Evolutionary conservation across 1,140 invertebrate genomes (phyloP).

Genomic region (Halesus radiatus): DNA sequence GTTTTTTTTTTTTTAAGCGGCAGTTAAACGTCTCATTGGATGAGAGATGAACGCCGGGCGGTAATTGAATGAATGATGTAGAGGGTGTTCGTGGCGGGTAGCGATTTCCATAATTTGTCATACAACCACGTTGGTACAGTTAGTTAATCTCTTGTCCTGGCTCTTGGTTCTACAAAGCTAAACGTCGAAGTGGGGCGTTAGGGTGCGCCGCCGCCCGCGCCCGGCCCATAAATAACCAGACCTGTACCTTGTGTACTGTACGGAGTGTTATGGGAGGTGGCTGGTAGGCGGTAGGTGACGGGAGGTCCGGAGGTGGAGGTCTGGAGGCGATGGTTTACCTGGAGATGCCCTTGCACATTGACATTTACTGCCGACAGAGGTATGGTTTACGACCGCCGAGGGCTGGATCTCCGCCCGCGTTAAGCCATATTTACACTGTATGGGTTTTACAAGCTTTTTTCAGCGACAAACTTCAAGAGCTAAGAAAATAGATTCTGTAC

Average conservation of each 20-base stretch:
- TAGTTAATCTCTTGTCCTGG: slow-evolving; percentile 49
- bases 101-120: slow-evolving; percentile 54
- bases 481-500: neutral
- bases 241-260: slow-evolving; percentile 25
- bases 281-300: slow-evolving; percentile 21
- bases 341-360: slow-evolving; percentile 63
- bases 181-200: slow-evolving; percentile 36
- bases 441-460: slow-evolving; percentile 32
- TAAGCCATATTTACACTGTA: slow-evolving; percentile 72
- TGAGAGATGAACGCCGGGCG: neutral
- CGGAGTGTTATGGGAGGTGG: slow-evolving; percentile 15
- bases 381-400: slow-evolving; percentile 63
- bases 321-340: slow-evolving; percentile 48
- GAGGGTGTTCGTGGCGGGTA: slow-evolving; percentile 12
- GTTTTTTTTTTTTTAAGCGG: slow-evolving; percentile 9
- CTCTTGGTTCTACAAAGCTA: slow-evolving; percentile 34
- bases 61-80: slow-evolving; percentile 36
- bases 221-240: slow-evolving; percentile 50
- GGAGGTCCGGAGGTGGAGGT: slow-evolving; percentile 10
- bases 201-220: neutral
- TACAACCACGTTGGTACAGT: slow-evolving; percentile 41
- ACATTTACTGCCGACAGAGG: slow-evolving; percentile 64
- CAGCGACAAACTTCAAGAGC: slow-evolving; percentile 13
- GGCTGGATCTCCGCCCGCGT: slow-evolving; percentile 84
- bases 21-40: slow-evolving; percentile 3